These are phyloP conservation scores for Geotrypetes seraphini DNA, from an alignment of 2,797 vertebrate species.

Conservation along the genomic window DNA sequence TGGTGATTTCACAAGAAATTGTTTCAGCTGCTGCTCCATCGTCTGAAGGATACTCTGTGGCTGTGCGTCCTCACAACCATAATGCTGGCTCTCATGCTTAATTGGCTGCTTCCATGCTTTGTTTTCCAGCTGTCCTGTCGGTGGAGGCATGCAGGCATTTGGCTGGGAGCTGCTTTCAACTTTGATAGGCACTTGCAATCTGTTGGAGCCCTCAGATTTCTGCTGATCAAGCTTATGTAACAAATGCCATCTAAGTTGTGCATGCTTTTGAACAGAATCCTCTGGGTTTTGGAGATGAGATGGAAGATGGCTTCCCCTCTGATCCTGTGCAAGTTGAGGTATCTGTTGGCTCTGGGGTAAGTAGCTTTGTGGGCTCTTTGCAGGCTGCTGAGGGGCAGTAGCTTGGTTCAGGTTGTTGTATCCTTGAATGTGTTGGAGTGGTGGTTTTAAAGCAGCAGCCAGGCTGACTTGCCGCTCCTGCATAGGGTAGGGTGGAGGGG, in stretches of 20 bases:
- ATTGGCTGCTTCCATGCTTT: constrained; percentile 52
- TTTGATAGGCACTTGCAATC: constrained; percentile 57
- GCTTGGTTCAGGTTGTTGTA: constrained; percentile 55
- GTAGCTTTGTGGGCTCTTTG: constrained; percentile 40
- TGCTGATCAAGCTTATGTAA: constrained; percentile 79
- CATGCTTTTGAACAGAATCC: constrained; percentile 70
- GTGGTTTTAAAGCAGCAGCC: constrained; percentile 43
- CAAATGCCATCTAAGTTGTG: constrained; percentile 79
- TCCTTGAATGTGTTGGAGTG: constrained; percentile 48
- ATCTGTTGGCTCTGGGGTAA: constrained; percentile 31
- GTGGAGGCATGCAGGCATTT: constrained; percentile 45
- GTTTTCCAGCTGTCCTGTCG: constrained; percentile 41
- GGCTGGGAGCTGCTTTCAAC: constrained; percentile 62
- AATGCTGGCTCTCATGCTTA: constrained; percentile 54
- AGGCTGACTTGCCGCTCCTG: constrained; percentile 42
- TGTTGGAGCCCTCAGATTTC: constrained; percentile 41
- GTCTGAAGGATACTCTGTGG: constrained; percentile 82
- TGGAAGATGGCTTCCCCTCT: constrained; percentile 31
- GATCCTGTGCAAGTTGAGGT: constrained; percentile 25
- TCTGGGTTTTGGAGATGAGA: constrained; percentile 43
- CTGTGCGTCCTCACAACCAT: constrained; percentile 38
- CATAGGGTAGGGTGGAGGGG: constrained; percentile 50
- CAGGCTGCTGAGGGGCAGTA: constrained; percentile 21
- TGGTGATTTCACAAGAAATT: constrained; percentile 78
- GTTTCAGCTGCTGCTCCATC: constrained; percentile 88